These are phyloP conservation scores for Balaenoptera acutorostrata DNA, from an alignment of 2,113 vertebrate species.

Conservation along the genomic window DNA sequence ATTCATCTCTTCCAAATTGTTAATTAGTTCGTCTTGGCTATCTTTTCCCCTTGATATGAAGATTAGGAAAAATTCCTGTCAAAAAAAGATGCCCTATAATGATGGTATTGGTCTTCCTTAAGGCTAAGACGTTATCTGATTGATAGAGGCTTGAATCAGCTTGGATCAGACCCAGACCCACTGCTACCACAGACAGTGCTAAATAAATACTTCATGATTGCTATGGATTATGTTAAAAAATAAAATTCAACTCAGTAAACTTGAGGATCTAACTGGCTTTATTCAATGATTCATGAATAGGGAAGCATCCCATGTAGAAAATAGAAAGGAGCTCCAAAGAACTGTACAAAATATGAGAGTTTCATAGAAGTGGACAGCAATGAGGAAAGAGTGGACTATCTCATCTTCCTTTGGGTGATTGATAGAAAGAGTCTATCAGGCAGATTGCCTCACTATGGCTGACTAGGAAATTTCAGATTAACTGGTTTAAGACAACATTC, in stretches of 20 bases:
- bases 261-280: no score
- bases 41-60: background rate
- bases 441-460: no score
- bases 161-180: background rate
- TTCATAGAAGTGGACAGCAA: background rate
- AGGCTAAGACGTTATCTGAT: background rate
- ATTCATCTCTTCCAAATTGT: background rate
- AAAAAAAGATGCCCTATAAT: background rate
- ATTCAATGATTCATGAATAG: no score
- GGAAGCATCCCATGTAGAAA: background rate
- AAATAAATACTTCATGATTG: background rate
- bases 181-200: background rate
- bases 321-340: background rate
- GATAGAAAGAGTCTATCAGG: no score
- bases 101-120: background rate
- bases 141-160: background rate
- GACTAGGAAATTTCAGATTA: no score
- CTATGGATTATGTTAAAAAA: no score
- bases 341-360: background rate
- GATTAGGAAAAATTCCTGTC: background rate
- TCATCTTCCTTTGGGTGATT: background rate
- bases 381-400: background rate
- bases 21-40: background rate
- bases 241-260: no score
- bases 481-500: no score